phyloP scores from a whole-genome alignment of 2,888 invertebrate genomes.

The Steinernema carpocapsae region DNA sequence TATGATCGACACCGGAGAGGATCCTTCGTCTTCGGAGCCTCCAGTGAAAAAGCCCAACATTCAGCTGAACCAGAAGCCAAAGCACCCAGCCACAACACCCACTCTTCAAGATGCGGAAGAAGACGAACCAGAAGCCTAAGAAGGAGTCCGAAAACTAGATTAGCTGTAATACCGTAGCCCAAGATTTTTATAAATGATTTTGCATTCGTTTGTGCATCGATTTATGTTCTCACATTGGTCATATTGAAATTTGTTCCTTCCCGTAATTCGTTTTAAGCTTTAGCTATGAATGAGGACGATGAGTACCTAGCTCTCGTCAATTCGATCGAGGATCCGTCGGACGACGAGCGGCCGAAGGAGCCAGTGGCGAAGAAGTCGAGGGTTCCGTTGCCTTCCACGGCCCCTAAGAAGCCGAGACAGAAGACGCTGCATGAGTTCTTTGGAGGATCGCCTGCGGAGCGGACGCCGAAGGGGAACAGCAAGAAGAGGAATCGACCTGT shows the following conservation, averaged over 20 bases:
- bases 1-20: too few species aligned
- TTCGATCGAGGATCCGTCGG: not conserved
- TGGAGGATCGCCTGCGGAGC: not conserved
- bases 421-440: conserved; percentile 10
- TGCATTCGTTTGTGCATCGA: too few species aligned
- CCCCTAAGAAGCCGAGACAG: conserved; percentile 5
- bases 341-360: not conserved
- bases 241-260: not conserved
- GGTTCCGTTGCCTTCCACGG: not conserved
- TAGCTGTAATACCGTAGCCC: too few species aligned
- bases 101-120: too few species aligned
- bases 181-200: too few species aligned
- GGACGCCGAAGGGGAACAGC: not conserved
- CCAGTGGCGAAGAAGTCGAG: conserved; percentile 15
- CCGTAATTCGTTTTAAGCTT: not conserved
- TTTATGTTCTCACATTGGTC: too few species aligned
- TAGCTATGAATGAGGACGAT: conserved; percentile 8
- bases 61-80: too few species aligned
- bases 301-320: conserved; percentile 13
- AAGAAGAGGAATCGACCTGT: not conserved
- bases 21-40: too few species aligned
- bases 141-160: too few species aligned
- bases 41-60: too few species aligned
- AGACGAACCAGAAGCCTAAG: too few species aligned
- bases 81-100: too few species aligned